phyloP scores from a whole-genome alignment of 2,888 invertebrate genomes.

The Junonia oenone region DNA sequence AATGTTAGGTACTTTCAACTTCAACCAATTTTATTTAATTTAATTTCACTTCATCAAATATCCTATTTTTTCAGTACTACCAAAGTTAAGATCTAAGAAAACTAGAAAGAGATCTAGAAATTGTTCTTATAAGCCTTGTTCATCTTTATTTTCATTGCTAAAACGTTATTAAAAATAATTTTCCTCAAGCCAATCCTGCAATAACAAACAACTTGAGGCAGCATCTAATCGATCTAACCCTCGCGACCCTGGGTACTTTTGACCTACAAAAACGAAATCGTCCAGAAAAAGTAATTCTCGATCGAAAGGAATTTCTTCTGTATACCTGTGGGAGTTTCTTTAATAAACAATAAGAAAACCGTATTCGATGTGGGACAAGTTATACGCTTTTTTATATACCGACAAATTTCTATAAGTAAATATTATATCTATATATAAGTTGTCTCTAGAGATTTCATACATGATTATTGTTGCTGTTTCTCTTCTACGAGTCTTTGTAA shows the following conservation, averaged over 20 bases:
- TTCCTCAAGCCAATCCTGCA: constrained; percentile 14
- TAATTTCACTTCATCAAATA: too few relatives aligned
- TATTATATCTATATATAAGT: not conserved
- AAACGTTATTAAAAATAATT: too few relatives aligned
- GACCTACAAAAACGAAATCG: constrained; percentile 17
- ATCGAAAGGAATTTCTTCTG: constrained; percentile 26
- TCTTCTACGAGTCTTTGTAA: too few relatives aligned
- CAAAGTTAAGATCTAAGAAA: too few relatives aligned
- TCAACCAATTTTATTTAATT: too few relatives aligned
- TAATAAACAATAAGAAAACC: constrained; percentile 54
- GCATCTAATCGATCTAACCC: constrained; percentile 18
- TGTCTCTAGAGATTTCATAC: too few relatives aligned
- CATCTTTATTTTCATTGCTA: too few relatives aligned
- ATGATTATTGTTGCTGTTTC: too few relatives aligned
- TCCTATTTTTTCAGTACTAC: too few relatives aligned
- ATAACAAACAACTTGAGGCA: constrained; percentile 12
- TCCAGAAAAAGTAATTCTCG: constrained; percentile 21
- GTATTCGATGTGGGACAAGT: constrained; percentile 29
- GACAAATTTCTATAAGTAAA: not conserved
- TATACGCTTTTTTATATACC: not conserved
- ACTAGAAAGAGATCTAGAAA: too few relatives aligned
- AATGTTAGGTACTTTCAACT: too few relatives aligned
- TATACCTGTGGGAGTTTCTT: constrained; percentile 39
- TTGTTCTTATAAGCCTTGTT: too few relatives aligned
- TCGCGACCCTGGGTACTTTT: constrained; percentile 14